Evolutionary conservation across 2,888 invertebrate species (phyloP).

Genomic region (Frankliniella intonsa): DNA sequence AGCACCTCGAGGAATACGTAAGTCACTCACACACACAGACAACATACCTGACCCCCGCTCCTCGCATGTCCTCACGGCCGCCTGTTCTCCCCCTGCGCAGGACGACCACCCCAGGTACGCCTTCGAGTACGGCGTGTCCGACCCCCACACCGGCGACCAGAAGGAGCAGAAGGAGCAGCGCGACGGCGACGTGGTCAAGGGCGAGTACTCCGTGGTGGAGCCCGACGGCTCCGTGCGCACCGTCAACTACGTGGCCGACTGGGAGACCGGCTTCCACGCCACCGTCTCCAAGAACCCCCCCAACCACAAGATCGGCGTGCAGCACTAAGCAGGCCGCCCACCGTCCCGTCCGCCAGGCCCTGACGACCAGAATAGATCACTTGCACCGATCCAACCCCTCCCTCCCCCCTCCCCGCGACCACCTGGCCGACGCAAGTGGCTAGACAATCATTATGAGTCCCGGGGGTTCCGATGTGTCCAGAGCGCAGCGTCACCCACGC

Average conservation of each 20-base stretch:
- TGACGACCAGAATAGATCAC: not conserved
- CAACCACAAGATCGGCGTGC: conserved; percentile 8
- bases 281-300: conserved; percentile 48
- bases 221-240: conserved; percentile 71
- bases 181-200: conserved; percentile 67
- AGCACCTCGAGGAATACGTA: conserved; percentile 39
- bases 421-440: not conserved
- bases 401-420: not conserved
- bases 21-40: conserved; percentile 32
- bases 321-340: not conserved
- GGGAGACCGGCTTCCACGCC: conserved; percentile 74
- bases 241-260: conserved; percentile 70
- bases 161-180: conserved; percentile 69
- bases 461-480: not conserved
- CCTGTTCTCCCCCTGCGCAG: conserved; percentile 33
- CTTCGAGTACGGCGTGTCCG: conserved; percentile 68
- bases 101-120: conserved; percentile 53
- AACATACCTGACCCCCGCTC: not conserved
- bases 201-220: conserved; percentile 54
- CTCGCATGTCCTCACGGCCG: not conserved
- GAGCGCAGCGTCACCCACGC: not conserved
- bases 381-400: not conserved
- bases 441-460: not conserved
- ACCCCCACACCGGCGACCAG: conserved; percentile 68
- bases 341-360: not conserved